Percentiles rank a stretch among this genome's conserved stretches.
Evolutionary conservation across 2,888 invertebrate species (phyloP).

Genomic region (Troglohyphantes excavatus): DNA sequence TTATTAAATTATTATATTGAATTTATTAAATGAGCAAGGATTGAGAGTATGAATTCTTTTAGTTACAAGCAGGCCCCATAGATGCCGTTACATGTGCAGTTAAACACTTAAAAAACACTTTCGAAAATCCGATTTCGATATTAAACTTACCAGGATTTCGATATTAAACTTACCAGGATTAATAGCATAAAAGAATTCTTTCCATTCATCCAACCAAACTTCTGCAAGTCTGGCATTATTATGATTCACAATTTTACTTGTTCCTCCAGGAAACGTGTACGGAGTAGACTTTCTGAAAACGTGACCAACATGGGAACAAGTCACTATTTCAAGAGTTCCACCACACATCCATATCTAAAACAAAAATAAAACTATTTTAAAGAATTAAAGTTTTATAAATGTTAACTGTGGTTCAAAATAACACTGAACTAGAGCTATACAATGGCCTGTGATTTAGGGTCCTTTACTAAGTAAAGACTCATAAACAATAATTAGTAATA

Average conservation of each 20-base stretch:
- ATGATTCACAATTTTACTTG: constrained; percentile 90
- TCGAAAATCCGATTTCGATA: too few relatives aligned
- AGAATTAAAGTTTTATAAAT: too few relatives aligned
- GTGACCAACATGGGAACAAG: constrained; percentile 96
- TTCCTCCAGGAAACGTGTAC: constrained; percentile 95
- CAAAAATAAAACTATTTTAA: too few relatives aligned
- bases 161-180: constrained; percentile 84
- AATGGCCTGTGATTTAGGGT: too few relatives aligned
- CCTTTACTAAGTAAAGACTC: too few relatives aligned
- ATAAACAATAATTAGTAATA: too few relatives aligned
- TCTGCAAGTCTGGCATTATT: constrained; percentile 96
- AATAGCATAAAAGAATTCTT: constrained; percentile 94
- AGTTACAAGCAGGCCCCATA: background rate
- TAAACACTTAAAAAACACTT: too few relatives aligned
- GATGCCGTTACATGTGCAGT: too few relatives aligned
- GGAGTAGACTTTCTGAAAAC: constrained; percentile 96
- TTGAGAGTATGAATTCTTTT: background rate
- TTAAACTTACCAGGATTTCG: constrained; percentile 79
- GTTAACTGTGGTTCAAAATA: too few relatives aligned
- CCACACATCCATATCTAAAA: constrained; percentile 94
- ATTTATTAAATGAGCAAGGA: too few relatives aligned
- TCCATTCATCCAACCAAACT: constrained; percentile 99
- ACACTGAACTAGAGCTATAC: too few relatives aligned
- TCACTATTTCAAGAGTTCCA: constrained; percentile 93
- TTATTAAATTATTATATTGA: background rate